A percentile compares a stretch with the other conserved stretches of the same genome.
phyloP scores from a whole-genome alignment of 37 sponge, comb jelly and placozoan species.

The Geodia barretti region DNA sequence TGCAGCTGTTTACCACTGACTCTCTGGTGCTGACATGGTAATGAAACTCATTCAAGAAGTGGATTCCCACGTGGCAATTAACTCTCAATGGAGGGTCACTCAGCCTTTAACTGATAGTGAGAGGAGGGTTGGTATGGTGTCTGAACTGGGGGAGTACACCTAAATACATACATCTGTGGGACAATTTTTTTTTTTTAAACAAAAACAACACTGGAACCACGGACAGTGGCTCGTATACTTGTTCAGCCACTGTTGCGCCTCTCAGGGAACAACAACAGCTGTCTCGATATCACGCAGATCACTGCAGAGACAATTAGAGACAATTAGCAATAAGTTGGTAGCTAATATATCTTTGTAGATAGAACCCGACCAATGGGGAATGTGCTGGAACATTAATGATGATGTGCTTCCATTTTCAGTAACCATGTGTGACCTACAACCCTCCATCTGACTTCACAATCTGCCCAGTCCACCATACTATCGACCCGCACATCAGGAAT shows the following conservation, averaged over 20 bases:
- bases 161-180: background rate
- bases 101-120: background rate
- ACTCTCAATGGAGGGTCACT: background rate
- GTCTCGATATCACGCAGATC: too few species aligned
- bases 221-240: background rate
- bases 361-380: too few species aligned
- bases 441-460: slow-evolving; percentile 4
- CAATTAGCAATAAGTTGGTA: too few species aligned
- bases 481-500: slow-evolving; percentile 8
- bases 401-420: too few species aligned
- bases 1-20: slow-evolving; percentile 2
- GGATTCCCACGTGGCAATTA: background rate
- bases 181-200: too few species aligned
- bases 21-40: slow-evolving; percentile 9
- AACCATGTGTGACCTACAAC: slow-evolving; percentile 16
- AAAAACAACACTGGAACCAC: background rate
- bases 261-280: too few species aligned
- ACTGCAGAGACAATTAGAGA: too few species aligned
- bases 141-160: background rate
- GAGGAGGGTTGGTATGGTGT: background rate
- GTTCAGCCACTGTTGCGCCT: background rate
- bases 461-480: slow-evolving; percentile 15
- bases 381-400: too few species aligned
- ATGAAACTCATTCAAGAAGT: slow-evolving; percentile 3
- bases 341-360: background rate